Base-by-base conservation (phyloP, 1,140 invertebrate species). In the Nasonia giraulti region DNA sequence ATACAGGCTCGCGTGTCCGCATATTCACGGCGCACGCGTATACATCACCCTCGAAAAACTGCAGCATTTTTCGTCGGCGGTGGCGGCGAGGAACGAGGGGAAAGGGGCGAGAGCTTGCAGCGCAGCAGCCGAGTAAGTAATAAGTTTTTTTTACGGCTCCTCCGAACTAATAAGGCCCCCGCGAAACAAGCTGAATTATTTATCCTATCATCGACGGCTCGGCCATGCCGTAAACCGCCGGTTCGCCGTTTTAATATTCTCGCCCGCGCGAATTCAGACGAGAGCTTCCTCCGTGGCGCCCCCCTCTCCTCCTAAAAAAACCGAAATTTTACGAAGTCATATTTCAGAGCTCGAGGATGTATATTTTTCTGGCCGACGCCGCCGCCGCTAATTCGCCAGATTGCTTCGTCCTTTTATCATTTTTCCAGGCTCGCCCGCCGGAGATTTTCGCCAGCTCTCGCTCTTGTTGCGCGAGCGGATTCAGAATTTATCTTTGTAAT, bases 111-210 rank as follows among this genome's bases (percentile, higher is more conserved):
- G 33, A 40, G 74, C 44, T 6, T 40, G 23, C 79, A 23, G 17
- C 62, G 23, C 79, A 23, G 6, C 66, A 6, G 40, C 85, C 87
- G 90, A 89, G 89, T 90, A 91, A 90, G 92, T 92, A 92, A 93
- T 92, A 92, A 91, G 91, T 92, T 92, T 90, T 92, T 92, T 92
- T 91, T 91, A 92, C 90, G 90, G 89, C 90, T 91, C 89, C 86
- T 88, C 79, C 87, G 83, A 91, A 91, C 91, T 93, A 92, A 93
- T 92, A 92, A 93, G 90, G 88, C 88, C 47, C 62, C 73, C 91
- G 89, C 89, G 89, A 89, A 92, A 89, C 89, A 86, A 86, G 69
- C 81, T 92, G 89, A 92, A 92, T 92, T 92, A 92, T 92, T 92
- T 89, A 92, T 90, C 87, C 80, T 77, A 90, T 89, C 88, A 88